Evolutionary conservation across 2,888 invertebrate genomes (phyloP).

Genomic region (Ditula angustiorana): DNA sequence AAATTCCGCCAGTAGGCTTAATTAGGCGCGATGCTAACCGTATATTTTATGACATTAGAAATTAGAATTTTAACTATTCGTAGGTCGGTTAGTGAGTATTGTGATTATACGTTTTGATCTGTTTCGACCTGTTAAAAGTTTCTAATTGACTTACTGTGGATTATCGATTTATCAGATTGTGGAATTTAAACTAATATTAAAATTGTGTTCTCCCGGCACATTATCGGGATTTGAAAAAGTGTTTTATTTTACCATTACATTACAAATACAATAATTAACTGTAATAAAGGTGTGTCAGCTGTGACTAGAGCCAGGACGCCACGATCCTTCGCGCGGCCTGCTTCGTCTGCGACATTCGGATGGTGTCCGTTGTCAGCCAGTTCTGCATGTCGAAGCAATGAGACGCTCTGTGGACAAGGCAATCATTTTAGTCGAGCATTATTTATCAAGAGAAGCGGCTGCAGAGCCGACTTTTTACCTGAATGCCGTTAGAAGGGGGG

Average conservation of each 20-base stretch:
- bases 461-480: no score
- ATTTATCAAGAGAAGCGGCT: no score
- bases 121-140: conserved; percentile 71
- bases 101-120: conserved; percentile 77
- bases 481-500: no score
- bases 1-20: conserved; percentile 69
- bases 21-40: conserved; percentile 68
- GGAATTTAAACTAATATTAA: conserved; percentile 80
- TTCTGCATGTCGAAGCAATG: conserved; percentile 78
- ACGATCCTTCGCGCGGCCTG: conserved; percentile 67
- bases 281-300: neutral
- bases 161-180: conserved; percentile 78
- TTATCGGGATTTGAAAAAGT: conserved; percentile 61
- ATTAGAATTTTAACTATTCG: conserved; percentile 65
- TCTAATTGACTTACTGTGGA: conserved; percentile 77
- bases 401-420: conserved; percentile 65
- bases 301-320: conserved; percentile 62
- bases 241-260: conserved; percentile 55
- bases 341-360: conserved; percentile 69
- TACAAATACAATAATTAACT: conserved; percentile 8
- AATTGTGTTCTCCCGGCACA: conserved; percentile 71
- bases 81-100: conserved; percentile 75
- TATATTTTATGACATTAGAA: conserved; percentile 68
- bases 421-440: no score
- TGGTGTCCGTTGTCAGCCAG: conserved; percentile 69